A percentile compares a stretch with the other conserved stretches of the same genome.
These are phyloP conservation scores for Rosalia funebris DNA, from an alignment of 2,888 invertebrate genomes.

Conservation along the genomic window DNA sequence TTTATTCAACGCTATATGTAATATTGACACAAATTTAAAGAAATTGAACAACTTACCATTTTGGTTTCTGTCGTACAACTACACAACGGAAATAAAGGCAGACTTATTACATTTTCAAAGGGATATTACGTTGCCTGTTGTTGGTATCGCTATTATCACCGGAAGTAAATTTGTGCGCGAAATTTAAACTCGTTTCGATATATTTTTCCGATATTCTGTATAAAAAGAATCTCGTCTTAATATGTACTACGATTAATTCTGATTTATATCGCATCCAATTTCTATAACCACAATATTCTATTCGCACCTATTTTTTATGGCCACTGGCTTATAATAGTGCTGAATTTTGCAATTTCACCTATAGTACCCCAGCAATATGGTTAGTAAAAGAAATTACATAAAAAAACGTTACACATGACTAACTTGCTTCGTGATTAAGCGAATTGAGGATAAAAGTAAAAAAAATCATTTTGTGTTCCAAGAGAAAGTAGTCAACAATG, in stretches of 20 bases:
- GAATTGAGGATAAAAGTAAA: not conserved
- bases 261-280: too few relatives aligned
- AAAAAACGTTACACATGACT: conserved; percentile 13
- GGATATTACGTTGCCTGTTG: not conserved
- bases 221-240: too few relatives aligned
- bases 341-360: conserved; percentile 2
- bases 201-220: too few relatives aligned
- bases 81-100: conserved; percentile 26
- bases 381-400: not conserved
- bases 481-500: conserved; percentile 11
- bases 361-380: not conserved
- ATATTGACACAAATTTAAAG: not conserved
- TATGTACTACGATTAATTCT: not conserved
- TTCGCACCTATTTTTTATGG: not conserved
- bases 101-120: not conserved
- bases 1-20: too few relatives aligned
- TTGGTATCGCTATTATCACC: not conserved
- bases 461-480: conserved; percentile 7
- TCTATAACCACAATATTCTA: not conserved
- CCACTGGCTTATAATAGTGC: too few relatives aligned
- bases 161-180: not conserved
- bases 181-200: conserved; percentile 1
- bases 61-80: conserved; percentile 14
- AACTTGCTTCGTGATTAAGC: conserved; percentile 1
- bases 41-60: conserved; percentile 20